Percentiles rank a stretch among this genome's conserved stretches.
Conservation (phyloP, 2,113 vertebrate species). For the Antennarius striatus region DNA sequence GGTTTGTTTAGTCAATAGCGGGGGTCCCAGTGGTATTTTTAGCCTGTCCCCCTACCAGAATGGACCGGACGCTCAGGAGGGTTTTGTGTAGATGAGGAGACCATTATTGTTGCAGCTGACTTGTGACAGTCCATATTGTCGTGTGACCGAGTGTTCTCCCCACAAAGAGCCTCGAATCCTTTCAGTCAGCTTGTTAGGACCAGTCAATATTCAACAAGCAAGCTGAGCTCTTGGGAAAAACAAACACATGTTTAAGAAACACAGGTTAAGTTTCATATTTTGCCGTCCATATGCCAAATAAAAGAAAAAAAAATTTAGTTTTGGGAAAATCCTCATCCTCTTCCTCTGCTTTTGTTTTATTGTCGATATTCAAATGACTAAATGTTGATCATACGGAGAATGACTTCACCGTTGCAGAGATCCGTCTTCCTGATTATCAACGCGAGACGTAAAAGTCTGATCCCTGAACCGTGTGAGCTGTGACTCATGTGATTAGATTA, state of each 20-base stretch:
- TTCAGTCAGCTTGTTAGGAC: conserved; percentile 30
- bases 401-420: neutral
- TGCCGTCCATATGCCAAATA: neutral
- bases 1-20: conserved; percentile 74
- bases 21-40: conserved; percentile 74
- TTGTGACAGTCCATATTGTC: conserved; percentile 46
- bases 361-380: too few relatives aligned
- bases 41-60: conserved; percentile 51
- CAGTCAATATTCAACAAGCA: neutral
- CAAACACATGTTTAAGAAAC: too few relatives aligned
- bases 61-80: conserved; percentile 41
- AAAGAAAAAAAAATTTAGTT: neutral
- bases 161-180: conserved; percentile 10
- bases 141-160: conserved; percentile 34
- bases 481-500: conserved; percentile 60
- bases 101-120: conserved; percentile 40
- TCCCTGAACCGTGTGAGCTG: conserved; percentile 7
- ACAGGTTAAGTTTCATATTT: neutral
- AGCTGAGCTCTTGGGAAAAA: neutral
- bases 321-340: too few relatives aligned
- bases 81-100: conserved; percentile 59
- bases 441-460: conserved; percentile 12
- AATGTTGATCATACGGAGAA: neutral
- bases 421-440: neutral
- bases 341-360: too few relatives aligned